phyloP scores from a whole-genome alignment of 2,113 vertebrate species.

The Collichthys lucidus region DNA sequence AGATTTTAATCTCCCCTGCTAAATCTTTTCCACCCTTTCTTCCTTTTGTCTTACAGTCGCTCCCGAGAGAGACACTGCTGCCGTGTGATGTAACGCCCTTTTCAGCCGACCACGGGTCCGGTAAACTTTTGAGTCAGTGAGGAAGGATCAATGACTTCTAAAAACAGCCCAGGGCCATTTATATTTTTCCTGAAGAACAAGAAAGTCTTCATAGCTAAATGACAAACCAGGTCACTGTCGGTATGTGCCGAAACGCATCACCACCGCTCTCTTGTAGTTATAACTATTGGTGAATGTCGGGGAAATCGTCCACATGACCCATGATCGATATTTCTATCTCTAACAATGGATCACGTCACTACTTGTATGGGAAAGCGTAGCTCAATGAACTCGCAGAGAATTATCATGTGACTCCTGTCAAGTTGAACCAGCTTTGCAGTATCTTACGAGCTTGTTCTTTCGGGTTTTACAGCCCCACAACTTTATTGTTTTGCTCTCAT shows the following conservation, averaged over 20 bases:
- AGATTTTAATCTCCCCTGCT: slow-evolving; percentile 77
- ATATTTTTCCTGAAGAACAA: slow-evolving; percentile 13
- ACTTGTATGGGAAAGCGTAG: not conserved
- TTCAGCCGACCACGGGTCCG: slow-evolving; percentile 22
- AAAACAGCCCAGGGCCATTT: slow-evolving; percentile 19
- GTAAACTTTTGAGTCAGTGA: slow-evolving; percentile 29
- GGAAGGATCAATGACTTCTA: slow-evolving; percentile 36
- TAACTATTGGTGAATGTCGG: not conserved
- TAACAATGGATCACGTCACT: not conserved
- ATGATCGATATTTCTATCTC: not conserved
- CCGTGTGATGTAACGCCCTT: slow-evolving; percentile 45
- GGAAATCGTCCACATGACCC: not conserved
- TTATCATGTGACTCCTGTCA: not conserved
- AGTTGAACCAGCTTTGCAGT: not conserved
- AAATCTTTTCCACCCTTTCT: slow-evolving; percentile 64
- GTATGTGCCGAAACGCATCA: not conserved
- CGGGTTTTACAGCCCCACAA: not conserved
- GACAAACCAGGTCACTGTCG: slow-evolving; percentile 1
- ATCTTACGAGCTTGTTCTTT: not conserved
- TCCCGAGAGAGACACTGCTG: slow-evolving; percentile 43
- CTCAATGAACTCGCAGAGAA: not conserved
- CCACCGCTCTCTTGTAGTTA: not conserved
- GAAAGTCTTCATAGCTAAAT: not conserved
- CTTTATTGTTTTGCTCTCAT: not conserved
- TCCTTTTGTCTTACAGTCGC: slow-evolving; percentile 50